These are phyloP conservation scores for Prunella strophiata DNA, from an alignment of 2,797 vertebrate species.

Conservation along the genomic window DNA sequence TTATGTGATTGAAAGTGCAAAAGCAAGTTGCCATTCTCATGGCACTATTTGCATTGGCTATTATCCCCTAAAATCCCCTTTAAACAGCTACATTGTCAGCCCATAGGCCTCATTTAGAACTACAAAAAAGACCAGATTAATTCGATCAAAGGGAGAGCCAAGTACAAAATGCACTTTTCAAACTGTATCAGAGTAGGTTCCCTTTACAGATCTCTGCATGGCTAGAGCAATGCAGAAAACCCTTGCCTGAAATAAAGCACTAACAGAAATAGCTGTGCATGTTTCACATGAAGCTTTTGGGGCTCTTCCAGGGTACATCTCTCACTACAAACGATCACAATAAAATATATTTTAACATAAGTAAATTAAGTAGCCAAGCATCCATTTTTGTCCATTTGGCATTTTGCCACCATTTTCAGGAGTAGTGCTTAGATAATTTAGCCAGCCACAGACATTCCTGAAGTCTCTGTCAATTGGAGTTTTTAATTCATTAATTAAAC, in stretches of 20 bases:
- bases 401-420: slow-evolving; percentile 79
- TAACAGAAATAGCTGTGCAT: slow-evolving; percentile 63
- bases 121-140: slow-evolving; percentile 92
- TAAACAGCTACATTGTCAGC: slow-evolving; percentile 93
- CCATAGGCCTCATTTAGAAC: slow-evolving; percentile 85
- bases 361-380: slow-evolving; percentile 30
- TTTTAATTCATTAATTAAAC: background rate
- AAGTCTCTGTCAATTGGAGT: background rate
- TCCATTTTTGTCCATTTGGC: slow-evolving; percentile 40
- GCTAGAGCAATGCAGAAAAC: slow-evolving; percentile 74
- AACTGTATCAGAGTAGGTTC: slow-evolving; percentile 87
- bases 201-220: slow-evolving; percentile 85
- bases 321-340: slow-evolving; percentile 56
- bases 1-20: slow-evolving; percentile 85
- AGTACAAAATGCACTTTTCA: slow-evolving; percentile 94
- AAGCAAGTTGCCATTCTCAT: slow-evolving; percentile 88
- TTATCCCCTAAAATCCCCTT: slow-evolving; percentile 92
- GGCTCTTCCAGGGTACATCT: slow-evolving; percentile 37
- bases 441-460: slow-evolving; percentile 4
- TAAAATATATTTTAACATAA: slow-evolving; percentile 69
- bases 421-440: slow-evolving; percentile 69
- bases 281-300: slow-evolving; percentile 47
- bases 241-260: slow-evolving; percentile 65
- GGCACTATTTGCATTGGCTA: slow-evolving; percentile 94
- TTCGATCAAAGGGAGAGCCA: slow-evolving; percentile 89